Base-by-base conservation (phyloP, 2,797 vertebrate species). In the Liasis olivaceus region DNA sequence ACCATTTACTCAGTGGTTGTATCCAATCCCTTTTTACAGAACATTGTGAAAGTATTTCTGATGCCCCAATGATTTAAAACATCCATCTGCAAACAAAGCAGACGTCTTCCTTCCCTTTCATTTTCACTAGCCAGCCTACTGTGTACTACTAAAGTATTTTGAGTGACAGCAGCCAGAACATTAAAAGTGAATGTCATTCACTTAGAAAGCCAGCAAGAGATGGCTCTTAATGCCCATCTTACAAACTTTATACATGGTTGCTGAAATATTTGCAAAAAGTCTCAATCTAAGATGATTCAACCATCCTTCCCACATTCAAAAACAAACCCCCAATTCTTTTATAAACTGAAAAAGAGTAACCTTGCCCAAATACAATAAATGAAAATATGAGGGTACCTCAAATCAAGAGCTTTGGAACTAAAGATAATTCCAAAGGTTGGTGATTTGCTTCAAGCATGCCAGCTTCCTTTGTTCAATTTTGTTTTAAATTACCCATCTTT, bases 1-100 rank as follows among this genome's bases (percentile, higher is more conserved):
- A 96, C 95, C 96, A 96, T 92, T 96, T 96, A 96, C 90, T 94
- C 91, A 93, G 97, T 88, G 96, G 89, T 87, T 93, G 4, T 62
- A 51, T 84, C 93, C 94, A 96, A 93, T 95, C 94, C 96, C 94
- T 62, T 86, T 94, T 93, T 87, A 13, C 69, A 94, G 92, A 91
- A 87, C 13, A 89, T 42, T 95, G 85, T 91, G 42, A 91, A 90
- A 94, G 36, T 81, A 94, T 26, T 95, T 94, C 91, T 77, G 93
- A 91, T 92, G 88, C 59, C 47, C 85, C 26, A 69, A 91, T 14
- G 42, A 93, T 85, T 93, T 93, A 85, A 91, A 31, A 58, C 66
- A 58, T 85, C 87, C 90, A 86, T 86, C 51, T 42, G 13, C 63
- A 92, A 95, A 72, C n/a, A 54, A 91, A 93, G 89, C 26, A 28